Evolutionary conservation across 2,797 vertebrate species (phyloP).

Genomic region (Takifugu ocellatus): DNA sequence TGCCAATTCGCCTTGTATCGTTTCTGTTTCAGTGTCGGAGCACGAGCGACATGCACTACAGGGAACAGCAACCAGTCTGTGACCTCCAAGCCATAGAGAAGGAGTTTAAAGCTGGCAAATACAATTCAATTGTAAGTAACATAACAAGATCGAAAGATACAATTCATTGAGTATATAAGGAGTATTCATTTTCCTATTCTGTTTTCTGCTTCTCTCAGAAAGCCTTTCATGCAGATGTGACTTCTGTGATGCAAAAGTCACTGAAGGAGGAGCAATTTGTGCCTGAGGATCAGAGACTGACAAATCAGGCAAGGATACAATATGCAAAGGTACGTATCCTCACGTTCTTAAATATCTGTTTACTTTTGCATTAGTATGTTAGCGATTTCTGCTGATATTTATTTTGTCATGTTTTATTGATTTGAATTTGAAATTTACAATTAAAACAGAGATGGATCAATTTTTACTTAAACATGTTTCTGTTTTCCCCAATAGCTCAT

Average conservation of each 20-base stretch:
- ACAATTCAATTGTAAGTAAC: conserved; percentile 81
- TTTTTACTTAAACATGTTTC: conserved; percentile 2
- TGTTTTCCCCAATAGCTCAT: conserved; percentile 71
- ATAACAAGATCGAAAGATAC: neutral
- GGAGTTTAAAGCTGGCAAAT: conserved; percentile 76
- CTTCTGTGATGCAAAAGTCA: conserved; percentile 66
- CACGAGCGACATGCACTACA: conserved; percentile 35
- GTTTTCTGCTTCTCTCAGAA: conserved; percentile 57
- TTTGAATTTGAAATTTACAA: neutral
- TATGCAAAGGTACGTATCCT: conserved; percentile 72
- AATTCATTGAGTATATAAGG: neutral
- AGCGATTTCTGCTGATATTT: neutral
- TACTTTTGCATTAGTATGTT: conserved; percentile 9
- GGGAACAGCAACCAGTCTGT: conserved; percentile 67
- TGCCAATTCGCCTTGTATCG: neutral
- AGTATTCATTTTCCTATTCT: neutral
- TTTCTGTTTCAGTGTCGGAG: conserved; percentile 73
- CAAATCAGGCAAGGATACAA: conserved; percentile 56
- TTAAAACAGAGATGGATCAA: neutral
- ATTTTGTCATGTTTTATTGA: neutral
- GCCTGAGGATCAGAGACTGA: conserved; percentile 52
- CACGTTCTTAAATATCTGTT: neutral
- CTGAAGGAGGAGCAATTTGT: conserved; percentile 64
- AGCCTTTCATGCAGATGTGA: conserved; percentile 74
- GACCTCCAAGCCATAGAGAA: conserved; percentile 76